Percentiles rank a stretch among this genome's conserved stretches.
Evolutionary conservation across 2,888 invertebrate genomes (phyloP).

Genomic region (Hirtodrosophila alboralis): DNA sequence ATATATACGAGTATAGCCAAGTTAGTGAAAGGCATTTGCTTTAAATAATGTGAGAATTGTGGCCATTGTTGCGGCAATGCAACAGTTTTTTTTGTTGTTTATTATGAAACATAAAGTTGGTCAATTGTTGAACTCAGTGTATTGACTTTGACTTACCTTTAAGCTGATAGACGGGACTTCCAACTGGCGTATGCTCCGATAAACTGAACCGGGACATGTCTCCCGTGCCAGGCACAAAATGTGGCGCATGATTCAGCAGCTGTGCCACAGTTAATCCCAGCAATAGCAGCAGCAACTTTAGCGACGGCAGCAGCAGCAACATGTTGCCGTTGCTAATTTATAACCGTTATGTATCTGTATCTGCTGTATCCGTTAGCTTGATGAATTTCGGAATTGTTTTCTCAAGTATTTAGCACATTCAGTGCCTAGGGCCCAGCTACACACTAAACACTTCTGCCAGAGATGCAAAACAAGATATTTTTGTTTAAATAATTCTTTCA

Average conservation of each 20-base stretch:
- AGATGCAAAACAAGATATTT: constrained; percentile 37
- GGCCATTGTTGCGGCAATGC: constrained; percentile 44
- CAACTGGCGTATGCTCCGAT: constrained; percentile 90
- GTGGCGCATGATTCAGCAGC: constrained; percentile 89
- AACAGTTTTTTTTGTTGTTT: neutral
- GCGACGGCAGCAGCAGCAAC: constrained; percentile 53
- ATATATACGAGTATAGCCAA: constrained; percentile 32
- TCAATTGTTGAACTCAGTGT: constrained; percentile 31
- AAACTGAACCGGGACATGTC: constrained; percentile 91
- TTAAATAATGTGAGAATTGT: constrained; percentile 62
- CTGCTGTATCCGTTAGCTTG: constrained; percentile 62
- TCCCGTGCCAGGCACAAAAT: constrained; percentile 89
- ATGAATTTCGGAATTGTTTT: constrained; percentile 51
- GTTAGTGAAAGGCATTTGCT: constrained; percentile 64
- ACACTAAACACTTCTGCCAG: constrained; percentile 18
- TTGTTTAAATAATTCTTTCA: constrained; percentile 56
- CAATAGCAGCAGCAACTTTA: constrained; percentile 39
- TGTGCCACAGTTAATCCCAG: constrained; percentile 81
- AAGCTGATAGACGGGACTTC: constrained; percentile 90
- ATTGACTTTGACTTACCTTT: constrained; percentile 85
- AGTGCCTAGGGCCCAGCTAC: constrained; percentile 8
- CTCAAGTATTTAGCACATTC: constrained; percentile 65
- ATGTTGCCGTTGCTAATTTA: constrained; percentile 71
- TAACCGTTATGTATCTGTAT: constrained; percentile 65
- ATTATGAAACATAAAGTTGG: constrained; percentile 38